Base-by-base conservation (phyloP, 1,140 invertebrate species). In the Drosophila santomea region DNA sequence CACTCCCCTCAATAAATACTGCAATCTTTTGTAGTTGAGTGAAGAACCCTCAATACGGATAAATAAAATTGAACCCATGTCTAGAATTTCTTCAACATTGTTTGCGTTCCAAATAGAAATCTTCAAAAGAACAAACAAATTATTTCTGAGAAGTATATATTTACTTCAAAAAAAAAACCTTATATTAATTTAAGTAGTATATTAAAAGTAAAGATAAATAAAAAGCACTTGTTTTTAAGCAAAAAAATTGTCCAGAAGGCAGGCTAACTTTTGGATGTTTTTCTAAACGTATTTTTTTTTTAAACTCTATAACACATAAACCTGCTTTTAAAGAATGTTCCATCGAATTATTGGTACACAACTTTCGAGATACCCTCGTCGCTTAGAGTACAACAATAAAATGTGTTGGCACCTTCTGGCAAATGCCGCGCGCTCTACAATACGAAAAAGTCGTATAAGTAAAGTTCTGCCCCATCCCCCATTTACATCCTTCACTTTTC, bases 351-450 rank as follows among this genome's bases (percentile, higher is more conserved):
- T 52, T 67, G 73, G 47, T 43, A 7, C 32, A 59, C 15, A 78
- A 78, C 55, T 64, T 59, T 35, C 10, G 25, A 28, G 52, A 28
- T 64, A 59, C 57, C 73, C 15, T 43, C 32, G 28, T 39, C 17
- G 14, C 47, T 43, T 39, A 88, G 83, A 38, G 83, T 83, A 88
- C 74, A 51, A 67, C 82, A 86, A 86, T 86, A 86, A 86, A 86
- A 86, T 86, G 82, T 86, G 83, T 86, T 86, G 82, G 82, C 82
- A 86, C 82, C 82, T 86, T 86, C 83, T 86, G 82, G 83, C 82
- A 78, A 85, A 88, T 86, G 82, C 75, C 78, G 75, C 79, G 83
- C 75, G 61, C 35, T 76, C 62, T 74, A 85, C 81, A 85, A 85
- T 86, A 78, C 78, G 81, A 85, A 81, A 73, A 76, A 78, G 45